Conservation (phyloP, 1,140 invertebrate genomes). For the Diorhabda carinulata region DNA sequence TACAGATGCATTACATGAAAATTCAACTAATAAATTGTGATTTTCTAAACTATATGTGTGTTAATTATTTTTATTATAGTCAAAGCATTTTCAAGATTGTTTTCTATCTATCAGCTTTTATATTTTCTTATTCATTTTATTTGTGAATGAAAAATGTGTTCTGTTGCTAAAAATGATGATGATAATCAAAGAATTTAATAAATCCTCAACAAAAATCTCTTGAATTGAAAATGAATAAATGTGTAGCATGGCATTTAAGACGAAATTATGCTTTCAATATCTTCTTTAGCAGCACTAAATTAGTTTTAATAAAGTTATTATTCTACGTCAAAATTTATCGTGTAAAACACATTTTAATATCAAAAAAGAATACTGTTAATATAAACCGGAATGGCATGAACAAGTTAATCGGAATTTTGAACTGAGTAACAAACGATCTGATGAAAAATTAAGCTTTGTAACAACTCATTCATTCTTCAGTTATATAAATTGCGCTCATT, state of each 20-base stretch:
- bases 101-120: too few relatives aligned
- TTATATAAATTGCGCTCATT: slow-evolving; percentile 40
- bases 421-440: slow-evolving; percentile 38
- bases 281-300: slow-evolving; percentile 10
- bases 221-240: too few relatives aligned
- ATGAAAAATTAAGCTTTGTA: slow-evolving; percentile 39
- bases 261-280: slow-evolving; percentile 1
- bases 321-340: slow-evolving; percentile 21
- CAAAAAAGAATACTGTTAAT: slow-evolving; percentile 31
- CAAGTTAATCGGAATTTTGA: slow-evolving; percentile 38
- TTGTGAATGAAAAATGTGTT: too few relatives aligned
- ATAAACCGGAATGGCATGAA: slow-evolving; percentile 32
- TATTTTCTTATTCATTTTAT: too few relatives aligned
- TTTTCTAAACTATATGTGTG: too few relatives aligned
- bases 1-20: too few relatives aligned
- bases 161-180: too few relatives aligned
- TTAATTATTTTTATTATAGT: too few relatives aligned
- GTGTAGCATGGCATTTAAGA: not conserved
- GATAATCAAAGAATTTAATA: too few relatives aligned
- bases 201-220: too few relatives aligned
- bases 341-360: slow-evolving; percentile 29
- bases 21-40: too few relatives aligned
- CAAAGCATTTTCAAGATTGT: too few relatives aligned
- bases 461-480: slow-evolving; percentile 39
- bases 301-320: slow-evolving; percentile 28